A percentile compares a stretch with the other conserved stretches of the same genome.
phyloP scores from a whole-genome alignment of 2,113 vertebrate genomes.

The Oreochromis tanganicae region DNA sequence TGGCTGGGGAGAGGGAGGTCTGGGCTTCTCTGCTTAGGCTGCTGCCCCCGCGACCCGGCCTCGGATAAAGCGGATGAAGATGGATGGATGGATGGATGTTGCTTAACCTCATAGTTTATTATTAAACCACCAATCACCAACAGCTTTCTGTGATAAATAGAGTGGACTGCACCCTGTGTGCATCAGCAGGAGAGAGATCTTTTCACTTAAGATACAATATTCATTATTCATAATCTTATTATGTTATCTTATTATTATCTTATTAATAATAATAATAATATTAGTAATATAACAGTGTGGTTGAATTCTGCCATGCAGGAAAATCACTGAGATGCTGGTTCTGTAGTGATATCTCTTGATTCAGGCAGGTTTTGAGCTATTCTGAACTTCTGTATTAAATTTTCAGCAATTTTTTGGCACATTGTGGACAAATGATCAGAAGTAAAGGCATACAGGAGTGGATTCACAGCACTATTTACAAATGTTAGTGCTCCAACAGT shows the following conservation, averaged over 20 bases:
- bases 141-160: not conserved
- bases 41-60: too few species aligned
- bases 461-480: constrained; percentile 10
- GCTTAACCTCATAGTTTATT: not conserved
- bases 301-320: not conserved
- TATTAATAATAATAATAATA: not conserved
- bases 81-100: too few species aligned
- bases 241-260: not conserved
- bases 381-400: not conserved
- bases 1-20: too few species aligned
- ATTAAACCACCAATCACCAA: not conserved
- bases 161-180: not conserved
- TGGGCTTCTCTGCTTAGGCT: too few species aligned
- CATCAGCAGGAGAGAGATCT: not conserved
- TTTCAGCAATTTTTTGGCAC: not conserved
- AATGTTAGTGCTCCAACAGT: not conserved
- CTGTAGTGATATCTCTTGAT: not conserved
- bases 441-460: constrained; percentile 9
- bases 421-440: not conserved
- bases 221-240: not conserved
- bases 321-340: not conserved
- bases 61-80: too few species aligned
- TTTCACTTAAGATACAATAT: not conserved
- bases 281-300: not conserved
- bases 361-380: not conserved